Evolutionary conservation across 2,888 invertebrate genomes (phyloP), one percentile per base, ranked within the genome.

Genomic region (Agriopis aurantiaria): DNA sequence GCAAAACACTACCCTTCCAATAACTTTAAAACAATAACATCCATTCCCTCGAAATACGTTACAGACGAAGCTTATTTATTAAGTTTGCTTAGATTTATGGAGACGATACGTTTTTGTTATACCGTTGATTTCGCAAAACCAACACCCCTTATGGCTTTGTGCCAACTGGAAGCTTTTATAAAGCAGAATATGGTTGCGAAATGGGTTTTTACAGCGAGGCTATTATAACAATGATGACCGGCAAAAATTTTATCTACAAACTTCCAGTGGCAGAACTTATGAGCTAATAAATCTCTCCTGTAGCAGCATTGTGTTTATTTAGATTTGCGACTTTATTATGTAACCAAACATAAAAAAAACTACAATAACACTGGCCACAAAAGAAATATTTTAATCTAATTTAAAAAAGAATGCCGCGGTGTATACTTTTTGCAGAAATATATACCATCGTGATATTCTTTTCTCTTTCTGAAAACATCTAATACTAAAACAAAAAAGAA

Each of bases 101-200:
- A 91, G 84, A 93, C 94, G 94, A 94, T 94, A 94, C 94, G 85
- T 91, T 92, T 92, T 90, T 89, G 89, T 88, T 85, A 80, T 85
- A 88, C 88, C 88, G 90, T 90, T 90, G 89, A 88, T 90, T 90
- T 90, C 88, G 72, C 68, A 84, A 81, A 93, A 93, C 93, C 94
- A 93, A 94, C 93, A 94, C 94, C 94, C 94, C 94, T 92, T 79
- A 86, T 93, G 94, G 94, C 94, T 91, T 91, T 86, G 85, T 89
- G 94, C 88, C 91, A 89, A 84, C 90, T 93, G 91, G 92, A 93
- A 93, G 92, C 88, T 91, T 92, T 89, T 88, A 82, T 81, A 81
- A 83, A 78, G 77, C 82, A 79, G 83, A 88, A 88, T 86, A 85
- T 82, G 81, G 80, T 81, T 82, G 75, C 80, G 72, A 78, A 82